phyloP scores from a whole-genome alignment of 2,888 invertebrate genomes.

The Tupiocoris notatus region DNA sequence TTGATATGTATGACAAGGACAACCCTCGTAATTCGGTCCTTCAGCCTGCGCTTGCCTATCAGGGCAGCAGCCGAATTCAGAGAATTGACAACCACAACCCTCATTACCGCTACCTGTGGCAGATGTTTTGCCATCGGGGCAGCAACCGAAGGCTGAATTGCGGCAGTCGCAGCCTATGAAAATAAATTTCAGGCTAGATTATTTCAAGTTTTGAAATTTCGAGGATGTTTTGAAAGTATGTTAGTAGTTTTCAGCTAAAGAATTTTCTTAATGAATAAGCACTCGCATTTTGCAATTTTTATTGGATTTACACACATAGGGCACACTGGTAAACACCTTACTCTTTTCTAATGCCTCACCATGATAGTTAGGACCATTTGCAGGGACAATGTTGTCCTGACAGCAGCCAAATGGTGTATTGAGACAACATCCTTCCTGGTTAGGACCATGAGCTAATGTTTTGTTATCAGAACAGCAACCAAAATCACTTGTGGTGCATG shows the following conservation, averaged over 20 bases:
- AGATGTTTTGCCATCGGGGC: conserved; percentile 75
- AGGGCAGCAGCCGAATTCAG: conserved; percentile 77
- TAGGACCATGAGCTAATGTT: conserved; percentile 82
- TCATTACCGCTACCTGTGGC: conserved; percentile 76
- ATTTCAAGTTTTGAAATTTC: not conserved
- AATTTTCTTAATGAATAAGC: too few relatives aligned
- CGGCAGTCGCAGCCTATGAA: conserved; percentile 72
- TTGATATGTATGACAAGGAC: conserved; percentile 79
- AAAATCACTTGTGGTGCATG: conserved; percentile 67
- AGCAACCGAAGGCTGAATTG: conserved; percentile 76
- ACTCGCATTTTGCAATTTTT: too few relatives aligned
- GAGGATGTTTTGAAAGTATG: not conserved
- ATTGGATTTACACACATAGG: too few relatives aligned
- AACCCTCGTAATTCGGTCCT: conserved; percentile 78
- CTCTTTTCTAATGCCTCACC: too few relatives aligned
- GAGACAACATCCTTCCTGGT: conserved; percentile 79
- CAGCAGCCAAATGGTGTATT: conserved; percentile 79
- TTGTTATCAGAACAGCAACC: conserved; percentile 86
- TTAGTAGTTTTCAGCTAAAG: too few relatives aligned
- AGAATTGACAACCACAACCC: conserved; percentile 78
- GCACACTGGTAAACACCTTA: too few relatives aligned
- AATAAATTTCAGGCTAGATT: not conserved
- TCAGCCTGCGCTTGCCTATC: conserved; percentile 73
- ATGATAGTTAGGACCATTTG: conserved; percentile 73
- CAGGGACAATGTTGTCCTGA: conserved; percentile 79